Evolutionary conservation across 2,113 vertebrate species (phyloP).

Genomic region (Fregetta grallaria): DNA sequence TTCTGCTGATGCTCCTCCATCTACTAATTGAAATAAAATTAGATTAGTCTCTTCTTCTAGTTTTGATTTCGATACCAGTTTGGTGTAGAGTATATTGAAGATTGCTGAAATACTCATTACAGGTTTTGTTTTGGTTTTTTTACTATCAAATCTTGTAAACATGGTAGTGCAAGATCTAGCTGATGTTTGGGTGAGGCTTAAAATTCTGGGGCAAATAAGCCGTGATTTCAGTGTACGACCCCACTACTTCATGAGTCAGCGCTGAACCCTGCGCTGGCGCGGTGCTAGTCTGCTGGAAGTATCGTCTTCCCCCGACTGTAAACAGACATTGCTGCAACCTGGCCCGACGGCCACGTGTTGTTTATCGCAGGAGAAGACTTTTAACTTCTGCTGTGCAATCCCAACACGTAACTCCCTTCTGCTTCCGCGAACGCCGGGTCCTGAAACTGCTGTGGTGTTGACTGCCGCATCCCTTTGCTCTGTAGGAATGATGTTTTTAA

Average conservation of each 20-base stretch:
- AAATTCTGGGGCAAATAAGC: background rate
- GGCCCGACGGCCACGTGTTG: background rate
- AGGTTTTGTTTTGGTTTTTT: background rate
- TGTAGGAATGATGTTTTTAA: background rate
- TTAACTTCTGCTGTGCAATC: background rate
- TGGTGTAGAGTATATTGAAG: background rate
- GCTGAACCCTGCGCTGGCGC: background rate
- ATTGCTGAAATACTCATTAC: background rate
- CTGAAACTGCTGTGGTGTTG: background rate
- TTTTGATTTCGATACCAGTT: background rate
- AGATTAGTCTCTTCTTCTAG: background rate
- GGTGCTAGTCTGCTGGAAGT: background rate
- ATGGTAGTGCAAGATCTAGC: background rate
- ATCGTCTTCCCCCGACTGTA: background rate
- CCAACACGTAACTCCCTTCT: background rate
- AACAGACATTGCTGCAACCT: background rate
- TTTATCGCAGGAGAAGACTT: background rate
- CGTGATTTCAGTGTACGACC: background rate
- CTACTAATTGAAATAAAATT: background rate
- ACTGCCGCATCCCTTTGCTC: background rate
- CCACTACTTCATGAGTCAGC: background rate
- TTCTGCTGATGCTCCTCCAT: background rate
- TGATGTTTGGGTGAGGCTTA: background rate
- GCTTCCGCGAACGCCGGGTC: fast-evolving
- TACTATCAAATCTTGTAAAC: background rate